These are phyloP conservation scores for Numenius phaeopus DNA, from an alignment of 2,797 vertebrate genomes.

Conservation along the genomic window DNA sequence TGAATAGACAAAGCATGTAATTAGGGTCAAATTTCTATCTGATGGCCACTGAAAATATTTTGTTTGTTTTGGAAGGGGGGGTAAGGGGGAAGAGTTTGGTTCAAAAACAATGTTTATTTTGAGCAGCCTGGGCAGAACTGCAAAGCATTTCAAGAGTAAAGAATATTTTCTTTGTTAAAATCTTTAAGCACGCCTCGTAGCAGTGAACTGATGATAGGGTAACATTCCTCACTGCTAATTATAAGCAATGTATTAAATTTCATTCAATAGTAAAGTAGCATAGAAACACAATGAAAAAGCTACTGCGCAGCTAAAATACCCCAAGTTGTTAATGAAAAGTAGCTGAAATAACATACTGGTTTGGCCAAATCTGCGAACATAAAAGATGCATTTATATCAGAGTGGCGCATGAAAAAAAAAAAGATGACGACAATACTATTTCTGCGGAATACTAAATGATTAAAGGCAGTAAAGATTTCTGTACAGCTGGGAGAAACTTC, in stretches of 20 bases:
- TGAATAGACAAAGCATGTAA: slow-evolving; percentile 50
- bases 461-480: slow-evolving; percentile 49
- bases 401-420: neutral
- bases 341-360: slow-evolving; percentile 61
- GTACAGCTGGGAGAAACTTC: slow-evolving; percentile 39
- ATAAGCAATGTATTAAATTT: slow-evolving; percentile 71
- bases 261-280: slow-evolving; percentile 58
- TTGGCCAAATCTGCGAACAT: slow-evolving; percentile 44
- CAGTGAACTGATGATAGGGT: slow-evolving; percentile 64
- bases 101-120: slow-evolving; percentile 67
- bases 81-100: neutral
- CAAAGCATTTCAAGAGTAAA: slow-evolving; percentile 46
- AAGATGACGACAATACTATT: slow-evolving; percentile 32
- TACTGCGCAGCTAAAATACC: slow-evolving; percentile 51
- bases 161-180: slow-evolving; percentile 71
- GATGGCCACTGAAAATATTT: slow-evolving; percentile 44
- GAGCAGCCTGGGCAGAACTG: slow-evolving; percentile 16
- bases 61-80: slow-evolving; percentile 35
- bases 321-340: slow-evolving; percentile 67
- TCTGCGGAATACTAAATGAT: slow-evolving; percentile 16
- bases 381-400: slow-evolving; percentile 54
- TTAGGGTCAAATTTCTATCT: slow-evolving; percentile 56
- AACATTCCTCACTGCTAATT: slow-evolving; percentile 65
- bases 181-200: slow-evolving; percentile 48
- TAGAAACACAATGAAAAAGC: slow-evolving; percentile 62